Evolutionary conservation across 2,888 invertebrate species (phyloP), one percentile per base, ranked within the genome.

Genomic region (Andrena trimmerana): DNA sequence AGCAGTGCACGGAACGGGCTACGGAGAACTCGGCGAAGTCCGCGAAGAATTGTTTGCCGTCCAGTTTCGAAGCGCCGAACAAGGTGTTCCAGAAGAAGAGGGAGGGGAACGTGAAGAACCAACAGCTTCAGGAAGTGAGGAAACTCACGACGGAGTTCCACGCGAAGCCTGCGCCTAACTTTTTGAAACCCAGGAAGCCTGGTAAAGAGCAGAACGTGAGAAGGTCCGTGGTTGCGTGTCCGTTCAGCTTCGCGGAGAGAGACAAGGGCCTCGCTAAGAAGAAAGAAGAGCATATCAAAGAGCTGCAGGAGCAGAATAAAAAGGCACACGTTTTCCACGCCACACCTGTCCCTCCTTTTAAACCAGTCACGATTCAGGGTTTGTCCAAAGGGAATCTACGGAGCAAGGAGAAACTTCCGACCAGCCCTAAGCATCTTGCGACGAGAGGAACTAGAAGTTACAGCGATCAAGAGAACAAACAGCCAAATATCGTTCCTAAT

Each of bases 251-350:
- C 94, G 96, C 96, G 79, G 94, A 95, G 72, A 93, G 96, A 13
- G 95, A 97, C 92, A 96, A 95, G 90, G 94, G 95, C 74, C 88
- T 95, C 36, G 94, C 95, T 68, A 94, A 94, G 59, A 95, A 95
- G 74, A 96, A 95, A 85, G 96, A 97, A 84, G 95, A 96, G 87
- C 95, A 95, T 86, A 95, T 97, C 7, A 95, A 95, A 84, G 95
- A 95, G 83, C 94, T 95, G 77, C 91, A 96, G 27, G 96, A 96
- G 83, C 95, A 96, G 80, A 94, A 95, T 81, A 96, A 95, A 87
- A 95, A 96, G 10, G 95, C 95, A 0, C 94, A 95, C 0, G 95
- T 95, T 85, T 97, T 97, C 90, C 96, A 96, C 92, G 97, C 97
- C 0, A 96, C 96, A 68, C 97, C 97, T 0, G 91, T 96, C 16